These are phyloP conservation scores for Hydrotaea diabolus DNA, from an alignment of 2,888 invertebrate genomes.

Conservation along the genomic window DNA sequence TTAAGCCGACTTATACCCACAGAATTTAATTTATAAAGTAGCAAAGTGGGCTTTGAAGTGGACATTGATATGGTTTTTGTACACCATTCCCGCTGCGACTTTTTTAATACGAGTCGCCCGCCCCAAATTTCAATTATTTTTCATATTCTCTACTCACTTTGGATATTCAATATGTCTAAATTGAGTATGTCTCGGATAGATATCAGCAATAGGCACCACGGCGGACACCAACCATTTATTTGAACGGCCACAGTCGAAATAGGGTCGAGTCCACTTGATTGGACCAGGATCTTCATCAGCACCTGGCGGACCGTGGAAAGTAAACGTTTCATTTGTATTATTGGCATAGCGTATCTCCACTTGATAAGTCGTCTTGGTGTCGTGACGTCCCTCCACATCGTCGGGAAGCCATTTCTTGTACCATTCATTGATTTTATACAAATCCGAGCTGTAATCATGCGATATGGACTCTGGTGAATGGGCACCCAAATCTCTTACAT, in stretches of 20 bases:
- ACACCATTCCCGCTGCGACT: too few species aligned
- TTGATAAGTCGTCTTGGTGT: constrained; percentile 95
- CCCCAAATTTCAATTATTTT: too few species aligned
- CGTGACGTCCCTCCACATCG: constrained; percentile 89
- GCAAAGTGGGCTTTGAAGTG: too few species aligned
- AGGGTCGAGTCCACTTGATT: constrained; percentile 95
- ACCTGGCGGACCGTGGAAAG: constrained; percentile 96
- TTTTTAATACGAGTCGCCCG: too few species aligned
- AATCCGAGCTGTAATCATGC: constrained; percentile 94
- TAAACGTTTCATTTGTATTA: constrained; percentile 96
- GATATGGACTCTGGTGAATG: constrained; percentile 89
- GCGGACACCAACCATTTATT: constrained; percentile 98
- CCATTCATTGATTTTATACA: constrained; percentile 96
- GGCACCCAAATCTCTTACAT: constrained; percentile 92
- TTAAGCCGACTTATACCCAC: too few species aligned
- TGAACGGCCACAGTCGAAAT: constrained; percentile 97
- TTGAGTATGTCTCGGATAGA: constrained; percentile 95
- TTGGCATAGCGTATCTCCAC: constrained; percentile 96
- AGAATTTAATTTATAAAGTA: too few species aligned
- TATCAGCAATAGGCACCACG: constrained; percentile 96
- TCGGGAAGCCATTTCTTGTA: constrained; percentile 96
- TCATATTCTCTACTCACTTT: constrained; percentile 84
- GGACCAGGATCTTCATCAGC: constrained; percentile 96
- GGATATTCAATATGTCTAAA: constrained; percentile 97
- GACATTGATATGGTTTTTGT: too few species aligned